Evolutionary conservation across 2,113 vertebrate species (phyloP).

Genomic region (Malaclemys terrapin): DNA sequence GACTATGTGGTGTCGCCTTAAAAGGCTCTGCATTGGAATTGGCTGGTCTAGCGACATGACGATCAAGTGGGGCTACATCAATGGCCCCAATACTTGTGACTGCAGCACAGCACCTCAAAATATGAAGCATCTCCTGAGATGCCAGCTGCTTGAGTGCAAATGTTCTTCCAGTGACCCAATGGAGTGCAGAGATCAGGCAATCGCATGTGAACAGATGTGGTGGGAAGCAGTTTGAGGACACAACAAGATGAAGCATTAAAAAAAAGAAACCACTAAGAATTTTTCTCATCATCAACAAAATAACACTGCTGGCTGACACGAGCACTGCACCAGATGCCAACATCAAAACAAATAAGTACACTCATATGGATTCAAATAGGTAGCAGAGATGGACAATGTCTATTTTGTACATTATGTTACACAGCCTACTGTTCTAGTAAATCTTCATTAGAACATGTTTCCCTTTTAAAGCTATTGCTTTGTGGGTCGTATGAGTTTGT

Average conservation of each 20-base stretch:
- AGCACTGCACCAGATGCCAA: not conserved
- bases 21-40: not conserved
- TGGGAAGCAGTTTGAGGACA: not conserved
- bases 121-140: not conserved
- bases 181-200: not conserved
- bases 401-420: not conserved
- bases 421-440: not conserved
- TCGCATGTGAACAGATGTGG: not conserved
- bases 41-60: not conserved
- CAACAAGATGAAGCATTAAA: not conserved
- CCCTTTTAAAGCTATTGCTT: not conserved
- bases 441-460: not conserved
- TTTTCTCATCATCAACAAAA: not conserved
- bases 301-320: not conserved
- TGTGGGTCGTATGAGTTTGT: not conserved
- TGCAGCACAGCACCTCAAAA: not conserved
- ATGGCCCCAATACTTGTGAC: not conserved
- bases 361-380: not conserved
- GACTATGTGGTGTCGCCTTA: not conserved
- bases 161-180: not conserved
- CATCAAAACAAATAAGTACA: not conserved
- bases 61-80: not conserved
- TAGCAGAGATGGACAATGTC: slow-evolving; percentile 32
- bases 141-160: not conserved
- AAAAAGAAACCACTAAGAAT: not conserved